phyloP scores from a whole-genome alignment of 2,888 invertebrate genomes.

The Pemphredon lugubris region DNA sequence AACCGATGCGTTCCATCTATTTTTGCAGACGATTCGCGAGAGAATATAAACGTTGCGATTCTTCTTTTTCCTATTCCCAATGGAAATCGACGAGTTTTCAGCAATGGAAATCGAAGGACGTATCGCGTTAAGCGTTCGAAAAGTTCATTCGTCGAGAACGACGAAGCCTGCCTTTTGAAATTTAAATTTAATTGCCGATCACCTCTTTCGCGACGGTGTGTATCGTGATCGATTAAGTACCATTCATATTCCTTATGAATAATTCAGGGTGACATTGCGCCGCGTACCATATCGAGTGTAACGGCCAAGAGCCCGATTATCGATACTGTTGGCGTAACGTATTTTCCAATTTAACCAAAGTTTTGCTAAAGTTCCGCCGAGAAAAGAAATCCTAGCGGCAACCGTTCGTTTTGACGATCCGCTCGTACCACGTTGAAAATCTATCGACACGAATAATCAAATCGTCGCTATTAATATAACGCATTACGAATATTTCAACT shows the following conservation, averaged over 20 bases:
- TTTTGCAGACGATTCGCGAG: no score
- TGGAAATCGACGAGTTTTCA: neutral
- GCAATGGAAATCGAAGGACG: neutral
- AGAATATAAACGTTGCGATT: no score
- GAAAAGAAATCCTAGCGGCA: neutral
- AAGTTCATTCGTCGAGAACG: slow-evolving; percentile 31
- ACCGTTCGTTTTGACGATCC: no score
- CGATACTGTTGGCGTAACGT: slow-evolving; percentile 31
- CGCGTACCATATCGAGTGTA: slow-evolving; percentile 36
- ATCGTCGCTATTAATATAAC: no score
- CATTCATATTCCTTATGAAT: slow-evolving; percentile 59
- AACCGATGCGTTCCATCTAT: slow-evolving; percentile 17
- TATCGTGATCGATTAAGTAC: slow-evolving; percentile 59
- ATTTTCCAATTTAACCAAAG: slow-evolving; percentile 21
- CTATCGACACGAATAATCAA: no score
- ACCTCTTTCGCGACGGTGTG: slow-evolving; percentile 29
- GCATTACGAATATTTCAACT: no score
- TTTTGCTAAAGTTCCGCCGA: neutral
- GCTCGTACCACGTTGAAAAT: no score
- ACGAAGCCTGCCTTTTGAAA: slow-evolving; percentile 36
- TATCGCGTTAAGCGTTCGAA: neutral
- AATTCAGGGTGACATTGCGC: slow-evolving; percentile 50
- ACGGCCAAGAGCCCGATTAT: slow-evolving; percentile 15
- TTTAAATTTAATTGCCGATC: slow-evolving; percentile 60
- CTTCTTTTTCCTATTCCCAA: neutral